Percentiles rank a stretch among this genome's conserved stretches.
These are phyloP conservation scores for Chaenocephalus aceratus DNA, from an alignment of 2,113 vertebrate species.

Conservation along the genomic window DNA sequence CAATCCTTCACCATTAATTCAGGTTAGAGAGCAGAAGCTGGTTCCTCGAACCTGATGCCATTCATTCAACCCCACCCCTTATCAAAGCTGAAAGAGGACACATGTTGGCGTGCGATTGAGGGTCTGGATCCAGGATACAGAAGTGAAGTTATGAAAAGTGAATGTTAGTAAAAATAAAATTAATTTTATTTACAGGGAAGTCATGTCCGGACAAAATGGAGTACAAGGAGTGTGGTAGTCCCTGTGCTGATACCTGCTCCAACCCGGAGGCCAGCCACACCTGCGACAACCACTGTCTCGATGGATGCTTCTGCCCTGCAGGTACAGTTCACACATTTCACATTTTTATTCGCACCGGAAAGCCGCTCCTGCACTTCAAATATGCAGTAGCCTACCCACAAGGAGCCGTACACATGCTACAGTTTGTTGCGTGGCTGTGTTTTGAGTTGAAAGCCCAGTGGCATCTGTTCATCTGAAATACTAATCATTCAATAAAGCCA, in stretches of 20 bases:
- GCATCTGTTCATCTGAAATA: no score
- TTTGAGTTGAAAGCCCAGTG: no score
- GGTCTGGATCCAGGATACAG: background rate
- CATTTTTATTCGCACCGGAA: no score
- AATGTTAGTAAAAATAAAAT: slow-evolving; percentile 3
- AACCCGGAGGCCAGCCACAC: slow-evolving; percentile 82
- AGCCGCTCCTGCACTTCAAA: no score
- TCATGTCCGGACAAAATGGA: slow-evolving; percentile 85
- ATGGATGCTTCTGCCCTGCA: slow-evolving; percentile 89
- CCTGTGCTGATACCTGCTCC: slow-evolving; percentile 87
- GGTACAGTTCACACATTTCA: slow-evolving; percentile 71
- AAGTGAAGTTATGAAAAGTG: background rate
- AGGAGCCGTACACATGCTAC: no score
- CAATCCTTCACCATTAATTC: no score
- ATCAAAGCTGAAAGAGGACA: background rate
- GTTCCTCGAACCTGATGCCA: no score
- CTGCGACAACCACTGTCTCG: slow-evolving; percentile 86
- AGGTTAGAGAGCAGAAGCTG: no score
- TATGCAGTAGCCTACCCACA: no score
- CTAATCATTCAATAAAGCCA: no score
- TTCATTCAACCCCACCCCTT: no score
- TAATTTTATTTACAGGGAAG: slow-evolving; percentile 81
- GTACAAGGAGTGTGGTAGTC: slow-evolving; percentile 85
- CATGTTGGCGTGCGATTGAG: background rate
- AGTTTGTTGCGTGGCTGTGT: no score